A percentile compares a stretch with the other conserved stretches of the same genome.
Conservation (phyloP, 2,113 vertebrate genomes). For the Climacteris rufus region DNA sequence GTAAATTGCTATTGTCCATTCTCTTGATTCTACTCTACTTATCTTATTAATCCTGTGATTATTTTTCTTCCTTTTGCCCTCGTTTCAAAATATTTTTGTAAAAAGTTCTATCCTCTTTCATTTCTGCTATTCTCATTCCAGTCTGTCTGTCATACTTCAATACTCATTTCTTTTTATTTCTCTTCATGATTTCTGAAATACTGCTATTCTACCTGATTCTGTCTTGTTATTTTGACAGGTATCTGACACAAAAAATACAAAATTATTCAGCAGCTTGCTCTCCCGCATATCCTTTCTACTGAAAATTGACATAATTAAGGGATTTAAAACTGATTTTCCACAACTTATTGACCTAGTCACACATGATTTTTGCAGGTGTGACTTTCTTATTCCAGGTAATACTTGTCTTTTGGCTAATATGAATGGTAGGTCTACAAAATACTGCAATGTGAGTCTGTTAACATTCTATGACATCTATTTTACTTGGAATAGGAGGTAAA, state of each 20-base stretch:
- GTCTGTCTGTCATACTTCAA: not conserved
- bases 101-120: not conserved
- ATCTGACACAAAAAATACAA: not conserved
- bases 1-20: not conserved
- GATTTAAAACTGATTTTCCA: not conserved
- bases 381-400: not conserved
- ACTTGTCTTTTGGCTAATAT: not conserved
- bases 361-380: not conserved
- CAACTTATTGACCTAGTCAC: not conserved
- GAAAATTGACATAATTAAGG: not conserved
- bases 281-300: not conserved
- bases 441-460: not conserved
- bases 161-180: not conserved
- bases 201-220: not conserved
- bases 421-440: not conserved
- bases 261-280: not conserved
- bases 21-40: not conserved
- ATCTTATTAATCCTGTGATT: not conserved
- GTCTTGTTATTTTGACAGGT: not conserved
- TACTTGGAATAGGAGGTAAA: not conserved
- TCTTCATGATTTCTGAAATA: not conserved
- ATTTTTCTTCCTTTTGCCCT: not conserved
- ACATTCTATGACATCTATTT: not conserved
- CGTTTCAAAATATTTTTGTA: not conserved
- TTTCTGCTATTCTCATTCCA: not conserved